phyloP scores from a whole-genome alignment of 2,888 invertebrate genomes.

The Hirudinaria manillensis region DNA sequence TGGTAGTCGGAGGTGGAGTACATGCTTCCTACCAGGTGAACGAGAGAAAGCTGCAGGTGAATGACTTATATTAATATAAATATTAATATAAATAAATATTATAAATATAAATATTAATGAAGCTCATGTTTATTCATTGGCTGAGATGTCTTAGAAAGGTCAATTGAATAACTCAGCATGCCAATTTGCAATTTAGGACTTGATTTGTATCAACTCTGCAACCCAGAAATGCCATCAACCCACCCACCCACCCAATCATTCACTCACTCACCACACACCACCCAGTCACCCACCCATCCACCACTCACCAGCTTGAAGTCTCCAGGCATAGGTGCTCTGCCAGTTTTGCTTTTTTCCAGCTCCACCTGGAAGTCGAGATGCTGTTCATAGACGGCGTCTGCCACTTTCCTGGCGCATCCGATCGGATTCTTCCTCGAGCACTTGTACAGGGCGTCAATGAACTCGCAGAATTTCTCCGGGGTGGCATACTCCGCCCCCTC shows the following conservation, averaged over 20 bases:
- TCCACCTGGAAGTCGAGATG: not conserved
- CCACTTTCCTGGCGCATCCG: not conserved
- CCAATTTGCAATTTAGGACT: not conserved
- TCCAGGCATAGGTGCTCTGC: not conserved
- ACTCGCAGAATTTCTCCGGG: not conserved
- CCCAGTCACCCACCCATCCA: not conserved
- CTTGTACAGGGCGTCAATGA: not conserved
- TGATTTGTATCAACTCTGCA: not conserved
- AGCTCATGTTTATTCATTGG: not conserved
- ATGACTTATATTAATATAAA: no score
- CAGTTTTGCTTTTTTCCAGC: not conserved
- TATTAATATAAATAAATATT: not conserved
- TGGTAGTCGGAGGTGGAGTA: conserved; percentile 84
- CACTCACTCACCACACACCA: not conserved
- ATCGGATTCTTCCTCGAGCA: not conserved
- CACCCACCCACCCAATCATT: not conserved
- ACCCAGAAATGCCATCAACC: not conserved
- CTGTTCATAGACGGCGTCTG: not conserved
- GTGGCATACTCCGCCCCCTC: not conserved
- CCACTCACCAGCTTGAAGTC: not conserved
- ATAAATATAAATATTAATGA: not conserved
- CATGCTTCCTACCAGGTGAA: conserved; percentile 64
- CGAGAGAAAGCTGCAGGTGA: not conserved
- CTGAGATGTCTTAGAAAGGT: not conserved
- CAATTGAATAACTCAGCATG: not conserved